phyloP scores from a whole-genome alignment of 2,113 vertebrate species.

The Acinonyx jubatus region DNA sequence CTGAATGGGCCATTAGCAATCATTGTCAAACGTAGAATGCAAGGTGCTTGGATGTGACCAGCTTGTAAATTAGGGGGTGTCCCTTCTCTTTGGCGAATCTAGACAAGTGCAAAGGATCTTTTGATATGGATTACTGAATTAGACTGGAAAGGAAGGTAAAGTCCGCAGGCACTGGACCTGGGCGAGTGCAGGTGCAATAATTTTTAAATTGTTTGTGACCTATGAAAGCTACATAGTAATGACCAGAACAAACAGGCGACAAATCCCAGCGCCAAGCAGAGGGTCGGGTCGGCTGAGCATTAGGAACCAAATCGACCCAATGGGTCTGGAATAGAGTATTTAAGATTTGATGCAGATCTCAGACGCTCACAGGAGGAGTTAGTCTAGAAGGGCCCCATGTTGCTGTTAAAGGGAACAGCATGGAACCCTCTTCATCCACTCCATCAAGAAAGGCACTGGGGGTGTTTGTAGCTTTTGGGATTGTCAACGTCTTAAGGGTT shows the following conservation, averaged over 20 bases:
- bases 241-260: background rate
- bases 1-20: constrained; percentile 90
- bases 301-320: background rate
- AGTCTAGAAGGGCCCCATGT: constrained; percentile 35
- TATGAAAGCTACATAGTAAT: background rate
- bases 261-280: background rate
- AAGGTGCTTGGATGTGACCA: constrained; percentile 88
- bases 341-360: constrained; percentile 42
- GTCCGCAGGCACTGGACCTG: background rate
- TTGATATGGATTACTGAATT: constrained; percentile 74
- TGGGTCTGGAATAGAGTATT: background rate
- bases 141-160: constrained; percentile 67
- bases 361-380: background rate
- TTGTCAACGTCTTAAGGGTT: constrained; percentile 71
- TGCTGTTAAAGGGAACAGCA: constrained; percentile 68
- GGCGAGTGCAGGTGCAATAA: background rate
- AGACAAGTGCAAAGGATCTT: constrained; percentile 76
- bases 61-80: constrained; percentile 85
- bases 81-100: constrained; percentile 77
- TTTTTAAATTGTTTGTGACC: background rate
- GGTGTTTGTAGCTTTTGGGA: constrained; percentile 71
- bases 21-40: constrained; percentile 87
- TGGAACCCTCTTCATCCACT: constrained; percentile 67
- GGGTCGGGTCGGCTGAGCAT: background rate
- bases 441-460: constrained; percentile 77